Evolutionary conservation across 2,888 invertebrate species (phyloP), one percentile per base, ranked within the genome.

Genomic region (Disparrhopalites patrizii): DNA sequence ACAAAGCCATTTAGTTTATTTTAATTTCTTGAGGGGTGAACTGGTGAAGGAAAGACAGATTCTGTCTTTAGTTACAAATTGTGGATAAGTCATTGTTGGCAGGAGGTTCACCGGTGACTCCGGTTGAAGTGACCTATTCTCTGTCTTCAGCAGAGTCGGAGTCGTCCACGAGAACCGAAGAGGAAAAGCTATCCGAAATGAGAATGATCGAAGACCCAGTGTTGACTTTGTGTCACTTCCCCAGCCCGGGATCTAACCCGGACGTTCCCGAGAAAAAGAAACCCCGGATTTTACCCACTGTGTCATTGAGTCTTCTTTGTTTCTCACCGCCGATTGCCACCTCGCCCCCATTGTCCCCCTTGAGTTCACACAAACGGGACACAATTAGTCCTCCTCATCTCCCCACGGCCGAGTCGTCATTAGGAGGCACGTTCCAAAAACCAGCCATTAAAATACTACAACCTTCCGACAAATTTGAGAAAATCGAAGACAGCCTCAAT

Each of bases 401-500:
- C n/a, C 40, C 60, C 57, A n/a, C n/a, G n/a, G 30, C 50, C 40
- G 61, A 55, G 18, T 60, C 20, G 31, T n/a, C n/a, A n/a, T n/a
- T n/a, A n/a, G 18, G 62, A 31, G 54, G 43, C 30, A 27, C 72
- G 52, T 60, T 70, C 23, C 68, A 68, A 33, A 72, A 70, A 61
- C 62, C 71, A 50, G 80, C 80, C 74, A 80, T 80, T 63, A 78
- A 79, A 63, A 77, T 78, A 69, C 31, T 66, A n/a, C 38, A 43
- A 13, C 43, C 54, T 20, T 66, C 65, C 10, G 69, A 69, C 50
- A 78, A 79, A 68, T 79, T 78, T 69, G 84, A 84, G 69, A 81
- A 85, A 76, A 85, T 86, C 77, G 86, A 89, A 74, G 89, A 91
- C 70, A 92, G 93, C 81, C 87, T 95, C 79, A 94, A 96, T 84